Evolutionary conservation across 2,797 vertebrate genomes (phyloP), one percentile per base, ranked within the genome.

Genomic region (Tokudaia muenninki): DNA sequence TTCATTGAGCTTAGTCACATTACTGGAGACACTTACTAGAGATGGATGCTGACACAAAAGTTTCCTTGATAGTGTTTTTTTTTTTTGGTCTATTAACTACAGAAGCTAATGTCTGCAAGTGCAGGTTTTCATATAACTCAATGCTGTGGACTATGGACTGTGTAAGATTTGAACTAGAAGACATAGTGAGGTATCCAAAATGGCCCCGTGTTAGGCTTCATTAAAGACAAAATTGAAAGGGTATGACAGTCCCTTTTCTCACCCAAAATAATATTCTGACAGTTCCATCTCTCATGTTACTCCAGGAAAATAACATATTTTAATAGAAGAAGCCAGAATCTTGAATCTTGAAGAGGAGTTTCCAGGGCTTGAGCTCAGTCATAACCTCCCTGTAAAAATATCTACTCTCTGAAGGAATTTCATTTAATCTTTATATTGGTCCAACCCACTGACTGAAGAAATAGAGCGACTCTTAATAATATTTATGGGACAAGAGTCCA

Each of bases 231-330:
- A 80, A 67, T n/a, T 63, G 57, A 75, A 21, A 52, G 37, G 10
- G 29, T 55, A 26, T 55, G 22, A 22, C 57, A 87, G 41, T 90
- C 50, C 29, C 8, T 92, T 50, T 87, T 21, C 29, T 77, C 72
- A 65, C 95, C 61, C 72, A 19, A 86, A 93, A 77, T 87, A 94
- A 94, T 82, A 92, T 55, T 65, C 75, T 88, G 77, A 90, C 84
- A 78, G 63, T 75, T 95, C 72, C 14, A 52, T 12, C 1, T 94
- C 29, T 34, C 67, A 81, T 41, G 44, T 84, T 88, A 67, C 78
- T 81, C 29, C 21, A 88, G 52, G 59, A 89, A 97, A 96, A 90
- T 95, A 81, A 81, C 61, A 34, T 5, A 55, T 91, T 94, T 83
- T 63, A 75, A 63, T 52, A 63, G 55, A 57, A 83, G 67, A 91